Percentiles rank a stretch among this genome's conserved stretches.
Conservation (phyloP, 2,888 invertebrate genomes). For the Hypsopygia costalis region DNA sequence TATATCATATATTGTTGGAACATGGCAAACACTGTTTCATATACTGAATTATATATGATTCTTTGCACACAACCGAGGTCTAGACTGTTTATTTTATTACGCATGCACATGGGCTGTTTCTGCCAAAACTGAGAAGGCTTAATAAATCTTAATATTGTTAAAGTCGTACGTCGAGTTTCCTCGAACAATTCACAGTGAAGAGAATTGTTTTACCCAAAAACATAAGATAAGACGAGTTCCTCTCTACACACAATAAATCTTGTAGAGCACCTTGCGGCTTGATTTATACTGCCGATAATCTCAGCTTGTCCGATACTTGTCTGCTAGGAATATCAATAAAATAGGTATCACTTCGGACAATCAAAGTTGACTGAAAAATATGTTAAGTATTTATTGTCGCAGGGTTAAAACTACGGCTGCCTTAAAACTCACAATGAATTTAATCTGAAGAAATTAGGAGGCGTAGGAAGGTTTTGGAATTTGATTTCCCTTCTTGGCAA, state of each 20-base stretch:
- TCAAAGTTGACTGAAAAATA: background rate
- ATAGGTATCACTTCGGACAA: conserved; percentile 1
- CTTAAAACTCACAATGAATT: too few species aligned
- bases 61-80: too few species aligned
- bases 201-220: conserved; percentile 35
- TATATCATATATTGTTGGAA: too few species aligned
- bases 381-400: background rate
- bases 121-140: too few species aligned
- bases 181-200: conserved; percentile 18
- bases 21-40: too few species aligned
- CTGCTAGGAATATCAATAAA: conserved; percentile 30
- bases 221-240: conserved; percentile 34
- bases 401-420: too few species aligned
- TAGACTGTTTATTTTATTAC: too few species aligned
- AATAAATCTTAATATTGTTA: conserved; percentile 10
- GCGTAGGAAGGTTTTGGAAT: too few species aligned
- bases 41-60: too few species aligned
- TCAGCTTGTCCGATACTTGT: conserved; percentile 44
- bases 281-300: conserved; percentile 60
- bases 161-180: conserved; percentile 5
- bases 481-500: too few species aligned
- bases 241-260: conserved; percentile 47
- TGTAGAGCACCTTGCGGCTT: conserved; percentile 38
- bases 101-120: too few species aligned
- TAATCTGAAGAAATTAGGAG: too few species aligned